Base-by-base conservation (phyloP, 2,797 vertebrate genomes). In the Lagorchestes hirsutus region DNA sequence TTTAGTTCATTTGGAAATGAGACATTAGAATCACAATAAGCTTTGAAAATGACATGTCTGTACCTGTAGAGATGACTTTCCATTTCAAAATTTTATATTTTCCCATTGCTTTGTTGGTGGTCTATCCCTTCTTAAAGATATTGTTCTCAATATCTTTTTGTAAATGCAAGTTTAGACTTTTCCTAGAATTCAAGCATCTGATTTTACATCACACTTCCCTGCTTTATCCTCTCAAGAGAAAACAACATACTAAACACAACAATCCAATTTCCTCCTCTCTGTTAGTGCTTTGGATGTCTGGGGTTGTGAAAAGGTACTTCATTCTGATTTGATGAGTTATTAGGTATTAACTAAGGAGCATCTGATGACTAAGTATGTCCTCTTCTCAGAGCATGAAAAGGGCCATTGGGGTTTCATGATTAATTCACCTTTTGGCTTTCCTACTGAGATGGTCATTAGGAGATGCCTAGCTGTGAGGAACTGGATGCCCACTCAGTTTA, bases 291-390 rank as follows among this genome's bases (percentile, higher is more conserved):
- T 74, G 96, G 92, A 93, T 0, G 8, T 59, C 57, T 95, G 91
- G 56, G 59, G 95, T 92, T 97, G 28, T 95, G 87, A 95, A 96
- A 97, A 92, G 12, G 90, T 93, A 40, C 95, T 97, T 97, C 94
- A 93, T 91, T 95, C 95, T 97, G 96, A 97, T 97, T 97, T 96
- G 74, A 87, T 87, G 74, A 95, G 91, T 91, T 96, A 94, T 95
- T 97, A 55, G 96, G 62, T 96, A 40, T 96, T 95, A 97, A 95
- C 50, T 31, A 96, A 97, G 52, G 58, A 62, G 82, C 62, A 94
- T 92, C 55, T 97, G 95, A 96, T 97, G 97, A 96, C 96, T 95
- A 95, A 91, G 92, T 90, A 74, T 93, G 93, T 34, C 54, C 52
- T 92, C 91, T 93, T 96, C 16, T 96, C 54, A 82, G 93, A 92